Base-by-base conservation (phyloP, 1,140 invertebrate genomes). In the Choristoneura fumiferana region DNA sequence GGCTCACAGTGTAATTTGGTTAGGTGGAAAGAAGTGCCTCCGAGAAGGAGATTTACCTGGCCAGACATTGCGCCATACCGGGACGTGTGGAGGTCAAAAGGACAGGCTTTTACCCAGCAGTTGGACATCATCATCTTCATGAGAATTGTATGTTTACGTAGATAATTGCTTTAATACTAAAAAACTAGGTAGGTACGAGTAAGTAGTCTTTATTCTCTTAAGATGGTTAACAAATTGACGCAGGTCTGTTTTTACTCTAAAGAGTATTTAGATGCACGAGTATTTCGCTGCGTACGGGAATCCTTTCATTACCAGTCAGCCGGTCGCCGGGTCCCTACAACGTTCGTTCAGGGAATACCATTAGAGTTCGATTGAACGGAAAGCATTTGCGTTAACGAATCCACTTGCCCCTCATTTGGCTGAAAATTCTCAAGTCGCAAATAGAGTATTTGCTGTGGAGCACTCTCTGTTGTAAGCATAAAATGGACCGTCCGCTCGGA, bases 371-470 rank as follows among this genome's bases (percentile, higher is more conserved):
- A 63, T 70, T 58, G 68, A 64, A 61, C 65, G 68, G 59, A 62
- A 66, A 67, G 58, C 49, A 62, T 63, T 69, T 59, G 55, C 61
- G 59, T 63, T 66, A 69, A 69, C 62, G 58, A 69, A 66, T 67
- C 68, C 64, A 64, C 68, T 70, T 63, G 65, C 22, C 38, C 53
- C 53, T 39, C 58, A 56, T 57, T 37, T 60, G 56, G 36, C 38
- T 58, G 37, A 54, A 60, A 67, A 45, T 60, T 60, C 54, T 40
- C 39, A 63, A 56, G 43, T 53, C 29, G 58, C 49, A 37, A 57
- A 43, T 56, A 54, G 53, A 60, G 58, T 64, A 54, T 55, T 49
- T 49, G 43, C 18, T 22, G 43, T 12, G 43, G 22, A 45, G 43
- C 22, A 49, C 18, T 49, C 55, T 55, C 43, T 43, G 58, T 64